Evolutionary conservation across 2,797 vertebrate species (phyloP).

Genomic region (Acipenser ruthenus): DNA sequence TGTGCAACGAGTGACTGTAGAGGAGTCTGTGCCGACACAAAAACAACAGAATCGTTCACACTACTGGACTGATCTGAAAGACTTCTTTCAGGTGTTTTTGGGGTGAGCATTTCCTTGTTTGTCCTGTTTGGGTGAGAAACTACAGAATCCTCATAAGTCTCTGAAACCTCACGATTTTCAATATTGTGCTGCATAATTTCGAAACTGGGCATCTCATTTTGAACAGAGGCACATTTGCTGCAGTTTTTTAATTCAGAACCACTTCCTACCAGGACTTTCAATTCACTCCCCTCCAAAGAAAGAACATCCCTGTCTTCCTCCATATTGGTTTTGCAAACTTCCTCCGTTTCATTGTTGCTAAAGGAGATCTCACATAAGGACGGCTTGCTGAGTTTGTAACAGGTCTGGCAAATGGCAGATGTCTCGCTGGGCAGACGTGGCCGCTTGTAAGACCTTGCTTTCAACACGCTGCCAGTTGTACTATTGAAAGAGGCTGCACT

Average conservation of each 20-base stretch:
- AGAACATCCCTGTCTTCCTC: not conserved
- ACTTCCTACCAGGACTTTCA: not conserved
- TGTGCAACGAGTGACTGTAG: constrained; percentile 32
- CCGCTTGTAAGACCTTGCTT: constrained; percentile 15
- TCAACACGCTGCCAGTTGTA: constrained; percentile 8
- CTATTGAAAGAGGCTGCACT: constrained; percentile 23
- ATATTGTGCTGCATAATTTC: not conserved
- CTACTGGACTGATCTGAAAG: not conserved
- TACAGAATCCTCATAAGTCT: no score
- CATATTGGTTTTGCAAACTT: constrained; percentile 5
- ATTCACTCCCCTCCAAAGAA: constrained; percentile 2
- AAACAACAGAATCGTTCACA: constrained; percentile 14
- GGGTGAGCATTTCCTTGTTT: not conserved
- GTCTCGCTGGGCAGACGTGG: constrained; percentile 33
- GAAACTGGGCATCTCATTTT: not conserved
- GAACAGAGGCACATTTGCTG: not conserved
- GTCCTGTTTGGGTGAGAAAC: not conserved
- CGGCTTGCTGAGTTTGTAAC: constrained; percentile 15
- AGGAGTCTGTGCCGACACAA: constrained; percentile 30
- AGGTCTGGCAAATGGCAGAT: constrained; percentile 16
- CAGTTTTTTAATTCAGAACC: not conserved
- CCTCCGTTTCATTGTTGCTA: constrained; percentile 25
- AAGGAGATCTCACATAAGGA: constrained; percentile 32
- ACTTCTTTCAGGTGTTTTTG: not conserved
- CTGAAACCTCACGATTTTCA: not conserved